Conservation (phyloP, 2,888 invertebrate species). For the Xylota segnis region DNA sequence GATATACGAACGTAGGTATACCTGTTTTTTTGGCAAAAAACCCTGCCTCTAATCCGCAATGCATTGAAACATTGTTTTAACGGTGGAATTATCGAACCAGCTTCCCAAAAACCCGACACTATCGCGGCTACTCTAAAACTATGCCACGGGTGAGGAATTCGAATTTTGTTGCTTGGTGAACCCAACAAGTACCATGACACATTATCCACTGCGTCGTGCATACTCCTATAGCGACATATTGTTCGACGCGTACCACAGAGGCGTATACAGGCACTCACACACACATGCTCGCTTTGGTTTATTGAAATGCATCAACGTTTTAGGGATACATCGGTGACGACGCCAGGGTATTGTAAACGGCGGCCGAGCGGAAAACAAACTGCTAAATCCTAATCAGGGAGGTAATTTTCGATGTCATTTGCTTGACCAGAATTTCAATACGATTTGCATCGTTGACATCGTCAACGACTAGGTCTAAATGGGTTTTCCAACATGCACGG, state of each 20-base stretch:
- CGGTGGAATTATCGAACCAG: slow-evolving; percentile 4
- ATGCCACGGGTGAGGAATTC: neutral
- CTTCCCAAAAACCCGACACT: neutral
- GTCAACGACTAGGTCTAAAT: slow-evolving; percentile 45
- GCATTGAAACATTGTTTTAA: slow-evolving; percentile 26
- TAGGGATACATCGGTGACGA: slow-evolving; percentile 61
- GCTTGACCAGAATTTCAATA: slow-evolving; percentile 76
- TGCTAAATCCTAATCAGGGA: slow-evolving; percentile 76
- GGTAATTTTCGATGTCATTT: slow-evolving; percentile 77
- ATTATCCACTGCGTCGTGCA: slow-evolving; percentile 58
- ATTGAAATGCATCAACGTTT: slow-evolving; percentile 69
- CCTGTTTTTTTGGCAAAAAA: slow-evolving; percentile 6
- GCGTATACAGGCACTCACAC: neutral
- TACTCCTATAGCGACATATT: slow-evolving; percentile 46
- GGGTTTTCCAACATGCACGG: slow-evolving; percentile 34
- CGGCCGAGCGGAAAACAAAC: slow-evolving; percentile 74
- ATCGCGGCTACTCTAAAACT: slow-evolving; percentile 12
- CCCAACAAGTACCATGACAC: slow-evolving; percentile 73
- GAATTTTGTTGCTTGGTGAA: slow-evolving; percentile 68
- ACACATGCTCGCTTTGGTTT: slow-evolving; percentile 25
- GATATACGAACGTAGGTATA: slow-evolving; percentile 4
- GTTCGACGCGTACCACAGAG: slow-evolving; percentile 32
- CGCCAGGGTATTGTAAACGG: slow-evolving; percentile 65
- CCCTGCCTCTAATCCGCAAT: neutral
- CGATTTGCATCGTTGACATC: slow-evolving; percentile 76